phyloP scores from a whole-genome alignment of 2,113 vertebrate genomes.

The Pelvicachromis taeniatus region DNA sequence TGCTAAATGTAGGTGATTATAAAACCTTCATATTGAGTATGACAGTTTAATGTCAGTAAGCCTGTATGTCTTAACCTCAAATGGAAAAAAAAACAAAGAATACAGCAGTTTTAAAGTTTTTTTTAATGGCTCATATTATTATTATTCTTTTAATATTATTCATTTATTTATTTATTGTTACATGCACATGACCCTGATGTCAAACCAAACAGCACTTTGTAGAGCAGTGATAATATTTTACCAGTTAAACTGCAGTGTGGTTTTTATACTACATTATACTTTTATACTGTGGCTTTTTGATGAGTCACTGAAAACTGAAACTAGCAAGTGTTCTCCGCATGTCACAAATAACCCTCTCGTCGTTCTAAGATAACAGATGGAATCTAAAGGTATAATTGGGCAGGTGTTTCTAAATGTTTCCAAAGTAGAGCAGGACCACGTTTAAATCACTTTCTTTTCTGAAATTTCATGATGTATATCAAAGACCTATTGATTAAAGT shows the following conservation, averaged over 20 bases:
- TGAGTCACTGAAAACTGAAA: neutral
- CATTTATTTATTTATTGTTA: neutral
- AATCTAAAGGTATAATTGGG: neutral
- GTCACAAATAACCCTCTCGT: neutral
- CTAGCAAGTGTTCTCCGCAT: neutral
- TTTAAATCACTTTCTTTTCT: neutral
- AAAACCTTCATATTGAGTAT: neutral
- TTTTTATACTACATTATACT: neutral
- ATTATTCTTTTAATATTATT: neutral
- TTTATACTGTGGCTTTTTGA: too few relatives aligned
- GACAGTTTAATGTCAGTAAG: neutral
- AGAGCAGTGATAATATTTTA: neutral
- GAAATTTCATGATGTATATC: neutral
- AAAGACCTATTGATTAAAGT: neutral
- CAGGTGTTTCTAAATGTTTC: neutral
- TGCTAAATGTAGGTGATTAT: neutral
- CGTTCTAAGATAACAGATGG: neutral
- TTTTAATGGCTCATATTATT: neutral
- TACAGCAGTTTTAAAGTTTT: neutral
- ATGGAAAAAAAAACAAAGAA: neutral
- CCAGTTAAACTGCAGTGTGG: neutral
- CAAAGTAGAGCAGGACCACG: neutral
- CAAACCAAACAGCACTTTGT: neutral
- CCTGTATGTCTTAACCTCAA: neutral
- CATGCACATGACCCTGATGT: neutral